Evolutionary conservation across 2,797 vertebrate species (phyloP).

Genomic region (Babyrousa celebensis): DNA sequence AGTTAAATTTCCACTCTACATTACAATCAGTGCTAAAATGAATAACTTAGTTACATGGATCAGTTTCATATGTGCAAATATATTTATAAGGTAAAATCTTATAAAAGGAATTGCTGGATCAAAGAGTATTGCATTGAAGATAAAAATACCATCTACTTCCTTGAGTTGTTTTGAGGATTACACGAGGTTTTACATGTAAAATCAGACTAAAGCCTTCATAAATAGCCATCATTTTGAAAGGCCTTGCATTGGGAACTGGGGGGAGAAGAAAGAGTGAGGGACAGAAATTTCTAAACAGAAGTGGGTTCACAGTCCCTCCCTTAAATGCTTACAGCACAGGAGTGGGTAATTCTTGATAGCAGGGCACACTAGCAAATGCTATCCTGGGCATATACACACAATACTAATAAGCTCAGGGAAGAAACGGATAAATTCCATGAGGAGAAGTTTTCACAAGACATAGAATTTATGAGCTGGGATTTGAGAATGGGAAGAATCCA

Average conservation of each 20-base stretch:
- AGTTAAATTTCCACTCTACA: background rate
- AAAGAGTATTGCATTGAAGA: background rate
- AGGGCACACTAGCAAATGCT: background rate
- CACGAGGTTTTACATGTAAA: background rate
- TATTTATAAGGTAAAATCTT: background rate
- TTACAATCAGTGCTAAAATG: background rate
- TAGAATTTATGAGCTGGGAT: background rate
- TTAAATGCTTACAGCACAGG: background rate
- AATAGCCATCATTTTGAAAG: background rate
- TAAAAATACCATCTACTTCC: background rate
- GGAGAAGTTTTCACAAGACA: background rate
- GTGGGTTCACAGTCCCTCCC: background rate
- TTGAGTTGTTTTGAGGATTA: background rate
- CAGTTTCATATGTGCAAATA: background rate
- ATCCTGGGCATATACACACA: background rate
- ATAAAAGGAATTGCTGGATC: background rate
- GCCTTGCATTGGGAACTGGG: background rate
- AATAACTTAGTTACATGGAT: background rate
- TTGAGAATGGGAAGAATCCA: background rate
- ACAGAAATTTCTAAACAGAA: background rate
- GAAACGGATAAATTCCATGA: background rate
- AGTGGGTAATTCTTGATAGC: background rate
- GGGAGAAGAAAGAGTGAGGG: rapidly evolving
- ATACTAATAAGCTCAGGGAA: background rate
- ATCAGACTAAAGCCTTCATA: background rate